Conservation (phyloP, 2,888 invertebrate species). For the Troides aeacus region DNA sequence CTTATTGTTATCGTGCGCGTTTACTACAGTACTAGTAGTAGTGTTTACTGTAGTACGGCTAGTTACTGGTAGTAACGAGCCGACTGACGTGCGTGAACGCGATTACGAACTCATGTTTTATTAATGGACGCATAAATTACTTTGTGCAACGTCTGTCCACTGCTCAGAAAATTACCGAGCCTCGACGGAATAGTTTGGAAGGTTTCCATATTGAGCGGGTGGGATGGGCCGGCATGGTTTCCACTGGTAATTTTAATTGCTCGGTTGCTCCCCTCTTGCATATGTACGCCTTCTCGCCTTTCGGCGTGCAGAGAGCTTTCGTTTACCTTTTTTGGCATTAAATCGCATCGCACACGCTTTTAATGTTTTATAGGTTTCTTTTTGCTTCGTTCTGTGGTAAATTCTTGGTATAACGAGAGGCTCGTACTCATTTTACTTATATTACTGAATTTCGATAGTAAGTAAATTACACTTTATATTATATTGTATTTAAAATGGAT, state of each 20-base stretch:
- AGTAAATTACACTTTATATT: too few relatives aligned
- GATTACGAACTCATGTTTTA: conserved; percentile 64
- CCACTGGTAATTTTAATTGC: conserved; percentile 44
- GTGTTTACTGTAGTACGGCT: too few relatives aligned
- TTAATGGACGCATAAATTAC: conserved; percentile 66
- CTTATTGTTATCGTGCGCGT: too few relatives aligned
- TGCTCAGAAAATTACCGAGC: conserved; percentile 50
- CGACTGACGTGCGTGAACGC: conserved; percentile 41
- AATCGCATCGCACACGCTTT: conserved; percentile 19
- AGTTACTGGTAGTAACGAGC: conserved; percentile 8
- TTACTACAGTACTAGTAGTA: too few relatives aligned
- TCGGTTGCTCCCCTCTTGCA: conserved; percentile 21
- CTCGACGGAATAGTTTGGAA: conserved; percentile 51
- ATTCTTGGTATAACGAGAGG: background rate
- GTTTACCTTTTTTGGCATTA: conserved; percentile 21
- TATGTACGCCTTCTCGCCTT: conserved; percentile 21
- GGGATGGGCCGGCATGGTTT: conserved; percentile 34
- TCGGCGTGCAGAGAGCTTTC: conserved; percentile 9
- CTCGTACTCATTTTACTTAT: too few relatives aligned
- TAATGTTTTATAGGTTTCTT: conserved; percentile 16
- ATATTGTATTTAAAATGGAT: too few relatives aligned
- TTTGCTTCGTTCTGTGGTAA: conserved; percentile 9
- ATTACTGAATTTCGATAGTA: too few relatives aligned
- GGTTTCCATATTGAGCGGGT: conserved; percentile 44
- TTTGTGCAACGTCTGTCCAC: conserved; percentile 56